Conservation (phyloP, 2,797 vertebrate genomes). For the Hafferia zeledoni region DNA sequence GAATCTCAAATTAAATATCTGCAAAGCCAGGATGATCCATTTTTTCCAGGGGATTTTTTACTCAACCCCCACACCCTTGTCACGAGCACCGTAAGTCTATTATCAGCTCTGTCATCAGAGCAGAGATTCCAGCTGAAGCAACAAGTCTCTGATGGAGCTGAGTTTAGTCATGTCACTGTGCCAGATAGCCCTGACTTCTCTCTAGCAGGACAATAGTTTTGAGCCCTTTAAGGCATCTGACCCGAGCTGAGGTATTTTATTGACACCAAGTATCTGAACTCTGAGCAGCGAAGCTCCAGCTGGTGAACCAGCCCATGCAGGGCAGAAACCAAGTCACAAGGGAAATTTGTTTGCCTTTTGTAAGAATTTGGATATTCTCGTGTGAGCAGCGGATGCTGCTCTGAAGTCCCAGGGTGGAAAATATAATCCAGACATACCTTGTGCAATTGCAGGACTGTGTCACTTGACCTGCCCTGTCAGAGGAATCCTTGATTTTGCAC, state of each 20-base stretch:
- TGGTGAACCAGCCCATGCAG: not conserved
- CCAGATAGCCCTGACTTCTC: not conserved
- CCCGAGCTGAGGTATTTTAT: not conserved
- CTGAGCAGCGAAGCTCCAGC: not conserved
- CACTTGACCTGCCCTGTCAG: not conserved
- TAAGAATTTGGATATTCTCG: not conserved
- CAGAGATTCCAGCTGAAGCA: constrained; percentile 4
- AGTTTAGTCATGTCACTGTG: not conserved
- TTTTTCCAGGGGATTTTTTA: constrained; percentile 28
- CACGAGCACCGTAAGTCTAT: not conserved
- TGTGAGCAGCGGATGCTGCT: not conserved
- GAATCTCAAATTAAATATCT: not conserved
- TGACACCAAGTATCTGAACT: not conserved
- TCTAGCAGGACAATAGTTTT: not conserved
- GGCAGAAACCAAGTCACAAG: not conserved
- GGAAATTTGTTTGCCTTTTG: not conserved
- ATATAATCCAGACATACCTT: not conserved
- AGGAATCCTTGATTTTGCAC: not conserved
- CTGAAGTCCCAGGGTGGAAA: not conserved
- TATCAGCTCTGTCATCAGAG: not conserved
- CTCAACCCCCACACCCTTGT: not conserved
- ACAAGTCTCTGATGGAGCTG: not conserved
- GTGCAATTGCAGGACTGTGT: accelerated
- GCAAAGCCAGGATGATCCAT: constrained; percentile 5
- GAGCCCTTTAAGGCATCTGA: not conserved